These are phyloP conservation scores for Paraescarpia echinospica DNA, from an alignment of 1,140 invertebrate genomes.

Conservation along the genomic window DNA sequence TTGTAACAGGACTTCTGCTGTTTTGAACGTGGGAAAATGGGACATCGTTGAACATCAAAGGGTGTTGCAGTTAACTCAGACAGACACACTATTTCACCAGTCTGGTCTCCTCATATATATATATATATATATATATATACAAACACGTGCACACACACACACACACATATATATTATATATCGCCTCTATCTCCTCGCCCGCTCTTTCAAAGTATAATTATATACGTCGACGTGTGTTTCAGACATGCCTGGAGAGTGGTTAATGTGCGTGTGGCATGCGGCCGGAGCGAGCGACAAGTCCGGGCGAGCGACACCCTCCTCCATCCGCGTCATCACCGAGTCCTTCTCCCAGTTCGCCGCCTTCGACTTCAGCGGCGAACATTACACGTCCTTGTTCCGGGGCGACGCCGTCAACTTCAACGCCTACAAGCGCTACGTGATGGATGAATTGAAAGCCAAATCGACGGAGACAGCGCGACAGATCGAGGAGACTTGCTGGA, in stretches of 20 bases:
- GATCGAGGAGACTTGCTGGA: slow-evolving; percentile 15
- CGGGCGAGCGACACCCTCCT: not conserved
- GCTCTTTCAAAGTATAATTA: not conserved
- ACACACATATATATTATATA: too few species aligned
- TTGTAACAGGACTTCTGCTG: too few species aligned
- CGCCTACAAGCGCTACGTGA: not conserved
- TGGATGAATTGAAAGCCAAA: not conserved
- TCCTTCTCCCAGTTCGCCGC: not conserved
- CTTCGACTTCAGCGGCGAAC: not conserved
- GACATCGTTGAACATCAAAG: too few species aligned
- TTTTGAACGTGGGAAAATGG: too few species aligned
- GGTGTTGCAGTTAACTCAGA: too few species aligned
- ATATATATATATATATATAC: too few species aligned
- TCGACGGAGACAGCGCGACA: not conserved
- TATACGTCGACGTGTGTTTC: not conserved
- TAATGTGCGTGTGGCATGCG: slow-evolving; percentile 19
- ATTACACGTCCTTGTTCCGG: slow-evolving; percentile 3
- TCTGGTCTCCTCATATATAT: too few species aligned
- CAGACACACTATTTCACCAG: too few species aligned
- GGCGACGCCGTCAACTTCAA: not conserved
- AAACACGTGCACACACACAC: too few species aligned
- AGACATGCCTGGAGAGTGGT: slow-evolving; percentile 2
- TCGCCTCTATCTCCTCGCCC: too few species aligned
- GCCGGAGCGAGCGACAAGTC: not conserved
- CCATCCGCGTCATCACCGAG: not conserved